Evolutionary conservation across 1,140 invertebrate species (phyloP), one percentile per base, ranked within the genome.

Genomic region (Medauroidea extradentata): DNA sequence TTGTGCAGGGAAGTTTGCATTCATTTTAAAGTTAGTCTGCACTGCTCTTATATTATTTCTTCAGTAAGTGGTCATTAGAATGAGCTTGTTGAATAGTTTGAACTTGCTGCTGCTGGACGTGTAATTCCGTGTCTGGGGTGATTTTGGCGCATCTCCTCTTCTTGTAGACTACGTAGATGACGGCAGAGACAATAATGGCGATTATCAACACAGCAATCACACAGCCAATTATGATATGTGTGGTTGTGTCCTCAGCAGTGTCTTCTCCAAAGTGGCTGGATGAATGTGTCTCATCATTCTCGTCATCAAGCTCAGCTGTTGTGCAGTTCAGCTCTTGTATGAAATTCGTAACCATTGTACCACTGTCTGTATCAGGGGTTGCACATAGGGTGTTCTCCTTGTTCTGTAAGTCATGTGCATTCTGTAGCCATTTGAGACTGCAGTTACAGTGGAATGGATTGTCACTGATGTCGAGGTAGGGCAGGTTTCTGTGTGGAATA

Each of bases 371-470:
- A 11, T 13, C 9, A 2, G 53, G 53, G 9, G 38, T 43, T 19
- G 9, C 34, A 18, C 53, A 54, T 4, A 24, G 18, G 2, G 53
- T 54, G 16, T 42, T 7, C 11, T 14, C 4, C 41, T 21, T 23
- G 9, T 25, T 19, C 11, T 21, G 38, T 1, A 54, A 25, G n/a
- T 41, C 38, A 16, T 43, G 38, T 5, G n/a, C 29, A 25, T 54
- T 5, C 41, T 16, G 18, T 14, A 54, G n/a, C 53, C 53, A 54
- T 11, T 11, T 14, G n/a, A 54, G 14, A 13, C 23, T 7, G 41
- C 53, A 54, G 38, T 54, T n/a, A 16, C 53, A 54, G 41, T 18
- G 53, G 25, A 54, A 41, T 2, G 53, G 53, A 54, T 54, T 54
- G 8, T 42, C 9, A 25, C 53, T 54, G n/a, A 54, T 42, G 24